Evolutionary conservation across 2,113 vertebrate species (phyloP), one percentile per base, ranked within the genome.

Genomic region (Morphnarchus princeps): DNA sequence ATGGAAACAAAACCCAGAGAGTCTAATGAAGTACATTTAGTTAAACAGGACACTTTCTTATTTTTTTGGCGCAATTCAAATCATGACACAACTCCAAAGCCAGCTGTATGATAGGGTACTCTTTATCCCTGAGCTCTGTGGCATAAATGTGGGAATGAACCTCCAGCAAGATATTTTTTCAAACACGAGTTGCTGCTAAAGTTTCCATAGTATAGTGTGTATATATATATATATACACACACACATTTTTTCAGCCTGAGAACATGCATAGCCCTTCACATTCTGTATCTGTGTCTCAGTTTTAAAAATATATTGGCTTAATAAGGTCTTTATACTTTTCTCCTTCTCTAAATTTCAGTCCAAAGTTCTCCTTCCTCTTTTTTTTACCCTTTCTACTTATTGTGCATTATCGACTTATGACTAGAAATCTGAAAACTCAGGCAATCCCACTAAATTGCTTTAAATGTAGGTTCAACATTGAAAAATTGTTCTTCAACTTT

Each of bases 141-240:
- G 14, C 13, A 38, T 20, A 59, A 70, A 42, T 22, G 7, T 42
- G 40, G 54, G 16, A 61, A 88, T 10, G 8, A 85, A 71, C 18
- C 15, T 74, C 28, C 25, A 62, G 11, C 5, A 66, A 66, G 63
- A 79, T 28, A 73, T 20, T 36, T 76, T 76, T 91, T 89, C 52
- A 80, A 80, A 91, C 16, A 87, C 10, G 18, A 62, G 12, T 12
- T 74, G 7, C 13, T 74, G 59, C 31, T 69, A 78, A 78, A n/a
- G 16, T 49, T 82, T 87, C 36, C 38, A 61, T 20, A 72, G 16
- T 38, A 40, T 19, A 43, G 11, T 31, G 43, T 38, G 4, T 34
- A 66, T 22, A 42, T 3, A 61, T 43, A 43, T 43, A 19, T 2
- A 52, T 6, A 26, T 3, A 52, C 14, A 52, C 0, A 62, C 1